phyloP scores from a whole-genome alignment of 2,113 vertebrate genomes.

The Bostrychus sinensis region DNA sequence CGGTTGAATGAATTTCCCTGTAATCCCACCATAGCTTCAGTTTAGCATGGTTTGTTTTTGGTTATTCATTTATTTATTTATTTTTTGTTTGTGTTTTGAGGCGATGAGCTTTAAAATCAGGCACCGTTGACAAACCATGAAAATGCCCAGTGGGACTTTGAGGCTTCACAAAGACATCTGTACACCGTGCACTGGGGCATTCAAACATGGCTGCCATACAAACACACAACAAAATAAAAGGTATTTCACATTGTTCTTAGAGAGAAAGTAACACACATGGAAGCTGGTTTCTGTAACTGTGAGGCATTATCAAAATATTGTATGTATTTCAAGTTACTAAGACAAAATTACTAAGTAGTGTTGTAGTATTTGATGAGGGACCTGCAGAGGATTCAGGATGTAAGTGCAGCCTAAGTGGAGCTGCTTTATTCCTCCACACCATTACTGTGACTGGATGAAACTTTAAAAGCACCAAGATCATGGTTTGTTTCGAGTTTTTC shows the following conservation, averaged over 20 bases:
- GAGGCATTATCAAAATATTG: neutral
- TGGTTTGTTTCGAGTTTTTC: no score
- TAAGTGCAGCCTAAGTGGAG: no score
- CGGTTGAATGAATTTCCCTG: neutral
- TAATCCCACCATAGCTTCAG: neutral
- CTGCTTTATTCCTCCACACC: no score
- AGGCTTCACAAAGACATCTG: conserved; percentile 24
- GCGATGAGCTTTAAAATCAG: conserved; percentile 23
- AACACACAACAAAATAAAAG: conserved; percentile 7
- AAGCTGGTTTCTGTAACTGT: neutral
- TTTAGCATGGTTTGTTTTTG: neutral
- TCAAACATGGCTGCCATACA: neutral
- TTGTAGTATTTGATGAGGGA: neutral
- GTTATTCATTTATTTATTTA: no score
- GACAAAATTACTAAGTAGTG: neutral
- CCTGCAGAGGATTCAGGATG: no score
- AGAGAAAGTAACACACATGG: conserved; percentile 2
- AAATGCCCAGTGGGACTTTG: conserved; percentile 16
- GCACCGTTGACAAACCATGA: conserved; percentile 32
- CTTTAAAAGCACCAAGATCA: no score
- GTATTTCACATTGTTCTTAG: neutral
- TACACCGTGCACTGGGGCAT: conserved; percentile 11
- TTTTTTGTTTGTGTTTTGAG: conserved; percentile 10
- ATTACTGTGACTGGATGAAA: no score
- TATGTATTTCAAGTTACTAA: neutral